Evolutionary conservation across 2,888 invertebrate genomes (phyloP).

Genomic region (Lapara coniferarum): DNA sequence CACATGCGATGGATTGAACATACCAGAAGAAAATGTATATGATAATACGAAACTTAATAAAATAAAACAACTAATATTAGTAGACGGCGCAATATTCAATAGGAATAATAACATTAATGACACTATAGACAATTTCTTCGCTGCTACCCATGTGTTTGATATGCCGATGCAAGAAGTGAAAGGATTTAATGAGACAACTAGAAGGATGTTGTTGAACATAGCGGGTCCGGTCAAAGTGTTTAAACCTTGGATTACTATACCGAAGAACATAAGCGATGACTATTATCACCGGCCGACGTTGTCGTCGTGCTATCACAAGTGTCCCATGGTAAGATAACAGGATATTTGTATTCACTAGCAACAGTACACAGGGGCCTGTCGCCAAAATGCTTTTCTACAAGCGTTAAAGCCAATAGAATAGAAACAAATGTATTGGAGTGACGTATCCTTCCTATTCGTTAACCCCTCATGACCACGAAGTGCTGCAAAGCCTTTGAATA

Average conservation of each 20-base stretch:
- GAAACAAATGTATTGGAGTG: too few species aligned
- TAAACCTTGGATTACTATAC: slow-evolving; percentile 56
- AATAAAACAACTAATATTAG: slow-evolving; percentile 43
- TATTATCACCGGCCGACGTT: slow-evolving; percentile 56
- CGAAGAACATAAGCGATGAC: slow-evolving; percentile 56
- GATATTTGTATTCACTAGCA: too few species aligned
- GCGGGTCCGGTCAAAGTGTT: slow-evolving; percentile 62
- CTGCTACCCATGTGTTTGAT: slow-evolving; percentile 62
- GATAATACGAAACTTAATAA: background rate
- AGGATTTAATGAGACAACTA: slow-evolving; percentile 45
- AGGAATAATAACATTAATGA: slow-evolving; percentile 55
- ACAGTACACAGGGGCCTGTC: too few species aligned
- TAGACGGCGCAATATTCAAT: slow-evolving; percentile 55
- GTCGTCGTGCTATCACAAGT: slow-evolving; percentile 66
- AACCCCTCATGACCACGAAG: too few species aligned
- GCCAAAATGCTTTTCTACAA: too few species aligned
- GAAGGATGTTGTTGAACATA: slow-evolving; percentile 51
- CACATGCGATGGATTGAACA: slow-evolving; percentile 50
- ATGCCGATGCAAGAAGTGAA: slow-evolving; percentile 56
- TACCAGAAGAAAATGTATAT: slow-evolving; percentile 29
- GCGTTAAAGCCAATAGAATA: too few species aligned
- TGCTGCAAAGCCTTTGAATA: too few species aligned
- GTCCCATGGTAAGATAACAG: slow-evolving; percentile 59
- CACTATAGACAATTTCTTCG: slow-evolving; percentile 66
- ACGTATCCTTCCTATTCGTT: too few species aligned